phyloP scores from a whole-genome alignment of 2,113 vertebrate genomes.

The Dicentrarchus labrax region DNA sequence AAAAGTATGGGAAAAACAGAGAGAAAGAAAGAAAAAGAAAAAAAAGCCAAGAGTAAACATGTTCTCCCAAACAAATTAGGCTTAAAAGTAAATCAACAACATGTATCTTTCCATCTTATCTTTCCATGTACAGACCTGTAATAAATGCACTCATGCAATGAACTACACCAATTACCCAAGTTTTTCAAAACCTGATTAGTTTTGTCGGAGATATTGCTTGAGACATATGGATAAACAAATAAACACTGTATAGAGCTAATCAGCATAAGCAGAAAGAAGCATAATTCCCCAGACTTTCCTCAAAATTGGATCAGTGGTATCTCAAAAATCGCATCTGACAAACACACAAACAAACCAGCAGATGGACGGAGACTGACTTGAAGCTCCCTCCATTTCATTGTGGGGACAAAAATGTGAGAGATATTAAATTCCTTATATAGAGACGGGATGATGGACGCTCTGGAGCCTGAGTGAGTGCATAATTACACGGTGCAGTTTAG shows the following conservation, averaged over 20 bases:
- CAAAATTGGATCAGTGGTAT: conserved; percentile 61
- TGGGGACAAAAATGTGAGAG: conserved; percentile 22
- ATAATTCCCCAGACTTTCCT: conserved; percentile 24
- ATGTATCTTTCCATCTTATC: neutral
- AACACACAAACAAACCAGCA: conserved; percentile 36
- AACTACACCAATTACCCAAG: neutral
- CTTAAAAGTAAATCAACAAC: neutral
- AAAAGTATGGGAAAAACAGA: neutral
- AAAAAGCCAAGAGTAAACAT: neutral
- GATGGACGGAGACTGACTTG: conserved; percentile 43
- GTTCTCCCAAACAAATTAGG: neutral
- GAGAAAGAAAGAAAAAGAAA: neutral
- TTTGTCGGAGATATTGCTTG: conserved; percentile 20
- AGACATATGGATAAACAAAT: conserved; percentile 46
- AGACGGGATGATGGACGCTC: conserved; percentile 16
- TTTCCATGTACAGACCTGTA: conserved; percentile 1
- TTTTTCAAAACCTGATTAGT: conserved; percentile 8
- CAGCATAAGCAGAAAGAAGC: conserved; percentile 12
- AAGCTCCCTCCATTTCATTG: conserved; percentile 44
- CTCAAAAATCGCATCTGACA: conserved; percentile 59
- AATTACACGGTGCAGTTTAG: conserved; percentile 36
- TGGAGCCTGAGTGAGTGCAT: conserved; percentile 27
- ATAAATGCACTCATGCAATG: neutral
- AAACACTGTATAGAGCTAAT: conserved; percentile 11
- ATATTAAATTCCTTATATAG: conserved; percentile 41